Percentiles rank a stretch among this genome's conserved stretches.
phyloP scores from a whole-genome alignment of 2,113 vertebrate genomes.

The Strigops habroptila region DNA sequence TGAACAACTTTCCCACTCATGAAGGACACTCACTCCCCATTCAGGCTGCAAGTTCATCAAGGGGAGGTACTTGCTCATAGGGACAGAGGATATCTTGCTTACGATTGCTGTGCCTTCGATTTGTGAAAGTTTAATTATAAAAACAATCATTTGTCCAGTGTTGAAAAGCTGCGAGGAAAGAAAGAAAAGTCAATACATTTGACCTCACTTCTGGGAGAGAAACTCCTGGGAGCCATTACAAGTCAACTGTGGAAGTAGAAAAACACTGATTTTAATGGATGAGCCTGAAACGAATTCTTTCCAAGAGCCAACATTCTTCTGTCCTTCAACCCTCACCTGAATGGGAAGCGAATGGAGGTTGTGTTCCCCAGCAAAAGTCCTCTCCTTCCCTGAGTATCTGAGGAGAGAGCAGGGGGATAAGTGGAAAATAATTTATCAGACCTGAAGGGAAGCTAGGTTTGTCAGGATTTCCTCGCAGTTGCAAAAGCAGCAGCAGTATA shows the following conservation, averaged over 20 bases:
- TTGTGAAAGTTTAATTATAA: neutral
- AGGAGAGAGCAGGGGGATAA: neutral
- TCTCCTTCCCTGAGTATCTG: neutral
- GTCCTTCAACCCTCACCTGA: neutral
- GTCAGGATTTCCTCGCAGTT: neutral
- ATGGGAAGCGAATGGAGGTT: neutral
- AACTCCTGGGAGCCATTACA: slow-evolving; percentile 25
- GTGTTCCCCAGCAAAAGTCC: neutral
- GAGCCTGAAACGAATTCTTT: slow-evolving; percentile 36
- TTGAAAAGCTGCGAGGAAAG: neutral
- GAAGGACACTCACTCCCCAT: neutral
- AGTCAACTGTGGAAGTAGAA: slow-evolving; percentile 29
- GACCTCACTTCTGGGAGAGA: slow-evolving; percentile 27
- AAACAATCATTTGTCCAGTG: neutral
- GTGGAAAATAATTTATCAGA: neutral
- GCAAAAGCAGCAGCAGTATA: neutral
- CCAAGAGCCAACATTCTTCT: neutral
- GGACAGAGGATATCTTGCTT: neutral
- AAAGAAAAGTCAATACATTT: slow-evolving; percentile 22
- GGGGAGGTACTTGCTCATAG: neutral
- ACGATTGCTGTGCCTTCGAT: neutral
- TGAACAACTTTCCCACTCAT: neutral
- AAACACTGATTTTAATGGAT: slow-evolving; percentile 32
- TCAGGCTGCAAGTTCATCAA: neutral
- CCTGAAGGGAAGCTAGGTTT: neutral